A percentile compares a stretch with the other conserved stretches of the same genome.
These are phyloP conservation scores for Parapristionchus giblindavisi DNA, from an alignment of 2,888 invertebrate species.

Conservation along the genomic window DNA sequence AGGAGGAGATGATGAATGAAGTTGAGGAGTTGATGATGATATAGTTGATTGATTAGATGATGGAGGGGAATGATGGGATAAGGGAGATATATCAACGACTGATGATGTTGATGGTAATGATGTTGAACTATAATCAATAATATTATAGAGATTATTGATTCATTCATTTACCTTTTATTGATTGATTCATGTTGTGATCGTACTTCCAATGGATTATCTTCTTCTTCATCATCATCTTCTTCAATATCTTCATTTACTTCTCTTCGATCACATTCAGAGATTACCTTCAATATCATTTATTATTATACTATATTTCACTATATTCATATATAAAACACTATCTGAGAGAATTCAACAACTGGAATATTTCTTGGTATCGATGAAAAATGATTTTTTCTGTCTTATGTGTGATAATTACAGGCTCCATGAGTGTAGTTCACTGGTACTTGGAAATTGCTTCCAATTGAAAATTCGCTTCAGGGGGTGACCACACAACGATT, in stretches of 20 bases:
- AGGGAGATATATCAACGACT: background rate
- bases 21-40: constrained; percentile 16
- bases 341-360: too few relatives aligned
- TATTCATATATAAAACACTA: too few relatives aligned
- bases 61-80: background rate
- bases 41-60: background rate
- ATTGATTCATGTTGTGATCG: constrained; percentile 12
- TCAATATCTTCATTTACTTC: background rate
- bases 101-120: background rate
- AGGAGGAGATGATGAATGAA: constrained; percentile 12
- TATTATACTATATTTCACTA: too few relatives aligned
- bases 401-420: too few relatives aligned
- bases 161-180: background rate
- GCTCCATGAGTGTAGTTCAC: too few relatives aligned
- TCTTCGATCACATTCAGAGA: constrained; percentile 17
- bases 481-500: too few relatives aligned
- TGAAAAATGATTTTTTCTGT: too few relatives aligned
- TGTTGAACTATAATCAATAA: background rate
- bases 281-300: too few relatives aligned
- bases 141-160: background rate
- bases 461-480: too few relatives aligned
- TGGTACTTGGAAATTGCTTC: too few relatives aligned
- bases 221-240: constrained; percentile 21
- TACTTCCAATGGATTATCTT: constrained; percentile 2
- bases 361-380: too few relatives aligned